A percentile compares a stretch with the other conserved stretches of the same genome.
Conservation (phyloP, 1,140 invertebrate genomes). For the Prorops nasuta region DNA sequence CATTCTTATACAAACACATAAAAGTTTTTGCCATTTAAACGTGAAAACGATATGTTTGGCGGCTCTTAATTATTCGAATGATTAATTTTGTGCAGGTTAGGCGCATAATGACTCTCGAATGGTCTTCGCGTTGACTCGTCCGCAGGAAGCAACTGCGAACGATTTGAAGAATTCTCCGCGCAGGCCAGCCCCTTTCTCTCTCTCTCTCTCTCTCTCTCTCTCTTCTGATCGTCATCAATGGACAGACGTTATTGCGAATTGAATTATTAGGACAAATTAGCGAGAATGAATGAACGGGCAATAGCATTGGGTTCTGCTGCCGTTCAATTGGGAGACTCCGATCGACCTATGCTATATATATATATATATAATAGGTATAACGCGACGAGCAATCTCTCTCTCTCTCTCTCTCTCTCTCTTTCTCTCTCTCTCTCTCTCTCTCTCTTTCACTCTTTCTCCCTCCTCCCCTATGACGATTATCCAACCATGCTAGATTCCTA, state of each 20-base stretch:
- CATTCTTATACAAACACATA: slow-evolving; percentile 9
- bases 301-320: background rate
- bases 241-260: background rate
- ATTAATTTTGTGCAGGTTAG: no score
- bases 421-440: slow-evolving; percentile 12
- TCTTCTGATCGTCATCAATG: background rate
- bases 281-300: background rate
- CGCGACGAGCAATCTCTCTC: no score
- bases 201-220: background rate
- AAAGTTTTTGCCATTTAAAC: background rate
- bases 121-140: no score
- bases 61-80: no score
- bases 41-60: background rate
- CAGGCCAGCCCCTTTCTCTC: no score
- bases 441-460: slow-evolving; percentile 12
- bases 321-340: background rate
- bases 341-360: slow-evolving; percentile 3
- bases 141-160: no score
- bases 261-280: no score
- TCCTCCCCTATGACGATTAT: no score
- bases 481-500: no score
- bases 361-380: no score
- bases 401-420: slow-evolving; percentile 17
- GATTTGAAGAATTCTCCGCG: no score
- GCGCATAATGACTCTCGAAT: no score